phyloP scores from a whole-genome alignment of 2,797 vertebrate species.

The Siniperca obscura region DNA sequence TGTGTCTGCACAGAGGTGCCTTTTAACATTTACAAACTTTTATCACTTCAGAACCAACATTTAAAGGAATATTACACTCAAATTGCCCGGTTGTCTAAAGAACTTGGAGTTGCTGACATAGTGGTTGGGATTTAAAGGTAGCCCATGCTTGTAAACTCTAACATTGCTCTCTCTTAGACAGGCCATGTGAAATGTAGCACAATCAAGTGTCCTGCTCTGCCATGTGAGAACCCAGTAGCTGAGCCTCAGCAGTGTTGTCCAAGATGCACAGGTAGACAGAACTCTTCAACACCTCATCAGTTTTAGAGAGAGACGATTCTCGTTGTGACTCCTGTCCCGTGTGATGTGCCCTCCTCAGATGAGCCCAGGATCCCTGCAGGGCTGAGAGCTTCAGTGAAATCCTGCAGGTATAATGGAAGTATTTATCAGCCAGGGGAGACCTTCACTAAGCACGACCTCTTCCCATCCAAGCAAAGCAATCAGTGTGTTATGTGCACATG shows the following conservation, averaged over 20 bases:
- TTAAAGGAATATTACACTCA: slow-evolving; percentile 13
- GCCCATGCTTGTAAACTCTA: slow-evolving; percentile 42
- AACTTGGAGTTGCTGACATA: neutral
- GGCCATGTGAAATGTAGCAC: slow-evolving; percentile 90
- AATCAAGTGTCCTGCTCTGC: slow-evolving; percentile 91
- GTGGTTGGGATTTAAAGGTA: slow-evolving; percentile 13
- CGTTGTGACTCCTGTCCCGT: slow-evolving; percentile 9
- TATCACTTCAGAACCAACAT: neutral
- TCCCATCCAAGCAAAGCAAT: slow-evolving; percentile 90
- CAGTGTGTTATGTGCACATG: slow-evolving; percentile 97
- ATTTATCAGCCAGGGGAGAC: slow-evolving; percentile 92
- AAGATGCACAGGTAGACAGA: slow-evolving; percentile 88
- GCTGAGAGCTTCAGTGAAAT: slow-evolving; percentile 86
- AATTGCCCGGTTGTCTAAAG: neutral
- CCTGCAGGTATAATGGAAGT: slow-evolving; percentile 93
- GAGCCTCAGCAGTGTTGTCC: slow-evolving; percentile 94
- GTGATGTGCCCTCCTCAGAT: slow-evolving; percentile 63
- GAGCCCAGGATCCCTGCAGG: slow-evolving; percentile 90
- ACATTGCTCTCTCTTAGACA: slow-evolving; percentile 67
- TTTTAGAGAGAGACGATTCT: neutral
- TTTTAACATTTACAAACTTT: slow-evolving; percentile 19
- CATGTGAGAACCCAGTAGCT: slow-evolving; percentile 88
- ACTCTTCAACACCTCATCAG: neutral
- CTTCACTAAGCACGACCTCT: slow-evolving; percentile 90
- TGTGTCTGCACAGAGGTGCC: slow-evolving; percentile 92